A percentile compares a stretch with the other conserved stretches of the same genome.
These are phyloP conservation scores for Sminthurinus aureus DNA, from an alignment of 2,888 invertebrate genomes.

Conservation along the genomic window DNA sequence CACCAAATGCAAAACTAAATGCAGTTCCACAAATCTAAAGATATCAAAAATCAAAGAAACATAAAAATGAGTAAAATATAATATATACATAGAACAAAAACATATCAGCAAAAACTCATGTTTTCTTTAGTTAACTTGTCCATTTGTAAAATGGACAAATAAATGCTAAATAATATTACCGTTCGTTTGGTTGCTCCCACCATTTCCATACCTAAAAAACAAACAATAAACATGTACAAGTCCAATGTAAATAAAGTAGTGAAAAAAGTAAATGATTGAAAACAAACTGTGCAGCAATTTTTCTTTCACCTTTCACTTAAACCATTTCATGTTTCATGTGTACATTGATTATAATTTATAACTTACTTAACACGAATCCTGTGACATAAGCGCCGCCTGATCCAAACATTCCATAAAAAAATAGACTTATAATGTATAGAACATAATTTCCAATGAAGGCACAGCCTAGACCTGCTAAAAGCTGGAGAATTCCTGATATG, in stretches of 20 bases:
- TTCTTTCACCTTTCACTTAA: background rate
- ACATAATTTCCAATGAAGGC: conserved; percentile 75
- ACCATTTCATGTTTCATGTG: too few relatives aligned
- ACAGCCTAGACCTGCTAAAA: conserved; percentile 75
- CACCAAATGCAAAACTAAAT: conserved; percentile 80
- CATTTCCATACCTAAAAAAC: conserved; percentile 76
- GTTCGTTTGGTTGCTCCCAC: conserved; percentile 83
- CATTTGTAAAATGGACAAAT: background rate
- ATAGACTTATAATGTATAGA: conserved; percentile 64
- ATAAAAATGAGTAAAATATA: background rate
- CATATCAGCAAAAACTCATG: background rate
- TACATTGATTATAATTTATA: too few relatives aligned
- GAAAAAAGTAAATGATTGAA: background rate
- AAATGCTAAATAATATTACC: conserved; percentile 46
- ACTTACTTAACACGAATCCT: conserved; percentile 67
- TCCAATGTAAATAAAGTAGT: too few relatives aligned
- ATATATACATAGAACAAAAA: background rate
- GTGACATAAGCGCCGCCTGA: conserved; percentile 79
- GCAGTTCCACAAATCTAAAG: conserved; percentile 73
- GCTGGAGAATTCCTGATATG: conserved; percentile 76
- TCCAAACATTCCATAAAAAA: conserved; percentile 80
- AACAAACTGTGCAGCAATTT: background rate
- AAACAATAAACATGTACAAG: background rate
- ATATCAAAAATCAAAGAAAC: background rate
- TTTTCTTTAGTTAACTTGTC: background rate